Evolutionary conservation across 1,140 invertebrate genomes (phyloP).

Genomic region (Lepidurus arcticus): DNA sequence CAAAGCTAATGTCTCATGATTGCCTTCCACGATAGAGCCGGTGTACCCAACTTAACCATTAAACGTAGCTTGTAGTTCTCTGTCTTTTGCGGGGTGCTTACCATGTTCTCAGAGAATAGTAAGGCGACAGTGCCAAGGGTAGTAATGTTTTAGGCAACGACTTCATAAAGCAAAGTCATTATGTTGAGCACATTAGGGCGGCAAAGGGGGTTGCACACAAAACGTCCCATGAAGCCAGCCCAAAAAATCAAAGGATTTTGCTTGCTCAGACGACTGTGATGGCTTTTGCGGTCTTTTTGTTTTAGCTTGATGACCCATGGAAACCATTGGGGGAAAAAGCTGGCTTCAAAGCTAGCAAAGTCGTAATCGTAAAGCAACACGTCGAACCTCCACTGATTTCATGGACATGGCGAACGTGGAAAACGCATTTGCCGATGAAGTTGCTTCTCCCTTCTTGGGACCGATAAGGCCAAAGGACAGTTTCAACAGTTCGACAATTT

Average conservation of each 20-base stretch:
- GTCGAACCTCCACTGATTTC: constrained; percentile 18
- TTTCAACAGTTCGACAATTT: constrained; percentile 10
- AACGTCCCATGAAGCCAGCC: not conserved
- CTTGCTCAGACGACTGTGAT: not conserved
- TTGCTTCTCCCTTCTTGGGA: constrained; percentile 21
- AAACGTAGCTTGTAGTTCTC: constrained; percentile 15
- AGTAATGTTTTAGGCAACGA: constrained; percentile 15
- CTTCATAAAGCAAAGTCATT: constrained; percentile 19
- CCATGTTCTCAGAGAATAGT: not conserved
- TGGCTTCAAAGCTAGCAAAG: not conserved
- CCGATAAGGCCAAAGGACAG: constrained; percentile 19
- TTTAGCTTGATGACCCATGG: not conserved
- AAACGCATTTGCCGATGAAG: constrained; percentile 18
- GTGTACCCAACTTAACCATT: constrained; percentile 11
- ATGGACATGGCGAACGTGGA: not conserved
- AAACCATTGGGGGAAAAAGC: not conserved
- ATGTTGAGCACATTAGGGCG: constrained; percentile 18
- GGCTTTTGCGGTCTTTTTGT: not conserved
- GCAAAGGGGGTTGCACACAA: constrained; percentile 10
- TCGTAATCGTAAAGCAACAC: constrained; percentile 15
- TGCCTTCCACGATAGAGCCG: not conserved
- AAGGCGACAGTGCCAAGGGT: not conserved
- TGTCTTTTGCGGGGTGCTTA: constrained; percentile 14
- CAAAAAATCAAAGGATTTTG: not conserved
- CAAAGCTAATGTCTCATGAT: not conserved